Evolutionary conservation across 1,140 invertebrate genomes (phyloP).

Genomic region (Dreissena rostriformis): DNA sequence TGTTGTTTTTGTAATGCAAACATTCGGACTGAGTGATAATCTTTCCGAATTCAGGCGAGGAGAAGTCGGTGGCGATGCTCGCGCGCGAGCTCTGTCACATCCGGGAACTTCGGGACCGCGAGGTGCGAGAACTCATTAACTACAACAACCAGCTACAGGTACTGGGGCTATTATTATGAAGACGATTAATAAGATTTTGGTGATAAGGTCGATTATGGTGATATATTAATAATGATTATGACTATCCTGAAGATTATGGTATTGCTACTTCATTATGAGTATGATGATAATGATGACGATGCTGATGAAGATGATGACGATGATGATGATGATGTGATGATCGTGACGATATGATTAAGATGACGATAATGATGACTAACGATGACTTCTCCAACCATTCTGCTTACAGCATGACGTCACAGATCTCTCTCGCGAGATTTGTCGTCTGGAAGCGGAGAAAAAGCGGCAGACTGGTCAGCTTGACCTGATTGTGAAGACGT

Average conservation of each 20-base stretch:
- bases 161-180: too few species aligned
- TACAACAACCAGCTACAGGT: constrained; percentile 56
- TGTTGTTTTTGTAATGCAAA: not conserved
- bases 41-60: constrained; percentile 25
- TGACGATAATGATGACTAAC: not conserved
- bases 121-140: constrained; percentile 45
- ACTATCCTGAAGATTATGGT: too few species aligned
- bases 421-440: constrained; percentile 54
- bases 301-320: too few species aligned
- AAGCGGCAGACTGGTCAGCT: constrained; percentile 38
- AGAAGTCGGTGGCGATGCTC: constrained; percentile 43
- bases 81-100: constrained; percentile 39
- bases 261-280: too few species aligned
- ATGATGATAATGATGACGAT: too few species aligned
- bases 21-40: not conserved
- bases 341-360: not conserved
- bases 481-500: constrained; percentile 50
- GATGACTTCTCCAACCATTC: not conserved
- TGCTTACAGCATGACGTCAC: constrained; percentile 51
- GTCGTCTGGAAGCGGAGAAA: constrained; percentile 51
- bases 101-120: constrained; percentile 48
- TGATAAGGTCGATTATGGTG: too few species aligned
- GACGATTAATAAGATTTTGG: too few species aligned
- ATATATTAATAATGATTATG: too few species aligned
- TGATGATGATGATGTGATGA: too few species aligned